Evolutionary conservation across 1,140 invertebrate species (phyloP).

Genomic region (Eupeodes corollae): DNA sequence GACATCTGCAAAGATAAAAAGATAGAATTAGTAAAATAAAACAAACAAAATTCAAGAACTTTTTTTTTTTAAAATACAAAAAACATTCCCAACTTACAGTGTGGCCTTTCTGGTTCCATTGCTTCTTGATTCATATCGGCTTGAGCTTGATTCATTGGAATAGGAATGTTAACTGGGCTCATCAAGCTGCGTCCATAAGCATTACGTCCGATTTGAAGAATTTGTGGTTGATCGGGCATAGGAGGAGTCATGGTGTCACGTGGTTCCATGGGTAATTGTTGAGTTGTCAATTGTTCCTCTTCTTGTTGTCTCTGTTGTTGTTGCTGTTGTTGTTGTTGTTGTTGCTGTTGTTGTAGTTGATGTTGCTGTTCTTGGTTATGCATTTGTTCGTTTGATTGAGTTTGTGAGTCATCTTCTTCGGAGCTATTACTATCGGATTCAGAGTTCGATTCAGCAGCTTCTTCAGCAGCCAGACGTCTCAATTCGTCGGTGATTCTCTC

Average conservation of each 20-base stretch:
- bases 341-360: slow-evolving; percentile 9
- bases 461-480: slow-evolving; percentile 34
- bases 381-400: slow-evolving; percentile 23
- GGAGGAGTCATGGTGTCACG: slow-evolving; percentile 34
- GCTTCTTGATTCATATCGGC: slow-evolving; percentile 30
- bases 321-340: slow-evolving; percentile 13
- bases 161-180: slow-evolving; percentile 42
- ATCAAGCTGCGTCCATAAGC: slow-evolving; percentile 38
- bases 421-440: slow-evolving; percentile 12
- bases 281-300: slow-evolving; percentile 26
- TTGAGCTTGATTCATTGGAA: slow-evolving; percentile 42
- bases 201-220: slow-evolving; percentile 39
- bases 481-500: slow-evolving; percentile 39
- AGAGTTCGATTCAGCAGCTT: slow-evolving; percentile 21
- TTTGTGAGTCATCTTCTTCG: slow-evolving; percentile 31
- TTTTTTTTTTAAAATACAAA: slow-evolving; percentile 3
- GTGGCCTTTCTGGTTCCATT: slow-evolving; percentile 42
- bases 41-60: no score
- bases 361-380: slow-evolving; percentile 9
- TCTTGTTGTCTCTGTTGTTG: neutral
- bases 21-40: neutral
- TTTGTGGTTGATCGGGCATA: slow-evolving; percentile 30
- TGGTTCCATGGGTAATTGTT: slow-evolving; percentile 35
- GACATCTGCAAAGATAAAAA: slow-evolving; percentile 40
- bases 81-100: slow-evolving; percentile 52